phyloP scores from a whole-genome alignment of 2,797 vertebrate species.

The Sternarchorhynchus goeldii region DNA sequence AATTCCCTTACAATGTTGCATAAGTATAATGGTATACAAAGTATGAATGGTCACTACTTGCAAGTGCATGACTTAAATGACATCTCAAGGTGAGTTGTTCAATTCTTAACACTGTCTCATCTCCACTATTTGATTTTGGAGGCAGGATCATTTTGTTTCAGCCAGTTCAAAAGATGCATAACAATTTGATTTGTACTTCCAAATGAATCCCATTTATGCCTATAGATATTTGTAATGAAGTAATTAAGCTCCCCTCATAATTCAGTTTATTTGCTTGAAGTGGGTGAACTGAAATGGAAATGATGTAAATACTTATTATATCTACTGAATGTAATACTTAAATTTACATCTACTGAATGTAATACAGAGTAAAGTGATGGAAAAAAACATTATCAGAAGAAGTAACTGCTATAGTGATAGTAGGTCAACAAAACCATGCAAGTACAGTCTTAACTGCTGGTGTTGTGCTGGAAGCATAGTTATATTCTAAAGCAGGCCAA shows the following conservation, averaged over 20 bases:
- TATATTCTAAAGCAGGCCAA: no score
- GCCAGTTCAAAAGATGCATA: constrained; percentile 19
- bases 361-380: neutral
- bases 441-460: no score
- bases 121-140: constrained; percentile 19
- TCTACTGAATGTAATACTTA: constrained; percentile 16
- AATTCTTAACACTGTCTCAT: constrained; percentile 10
- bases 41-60: neutral
- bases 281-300: constrained; percentile 18
- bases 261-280: neutral
- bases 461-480: no score
- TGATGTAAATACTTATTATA: constrained; percentile 3
- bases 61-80: constrained; percentile 21
- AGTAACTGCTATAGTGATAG: no score
- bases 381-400: no score
- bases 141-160: constrained; percentile 25
- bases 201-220: constrained; percentile 8
- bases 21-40: constrained; percentile 6
- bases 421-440: no score
- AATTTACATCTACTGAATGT: constrained; percentile 6
- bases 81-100: constrained; percentile 3
- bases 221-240: neutral
- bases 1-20: constrained; percentile 32
- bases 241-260: constrained; percentile 11
- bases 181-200: constrained; percentile 41